Base-by-base conservation (phyloP, 1,140 invertebrate species). In the Bicyclus anynana region DNA sequence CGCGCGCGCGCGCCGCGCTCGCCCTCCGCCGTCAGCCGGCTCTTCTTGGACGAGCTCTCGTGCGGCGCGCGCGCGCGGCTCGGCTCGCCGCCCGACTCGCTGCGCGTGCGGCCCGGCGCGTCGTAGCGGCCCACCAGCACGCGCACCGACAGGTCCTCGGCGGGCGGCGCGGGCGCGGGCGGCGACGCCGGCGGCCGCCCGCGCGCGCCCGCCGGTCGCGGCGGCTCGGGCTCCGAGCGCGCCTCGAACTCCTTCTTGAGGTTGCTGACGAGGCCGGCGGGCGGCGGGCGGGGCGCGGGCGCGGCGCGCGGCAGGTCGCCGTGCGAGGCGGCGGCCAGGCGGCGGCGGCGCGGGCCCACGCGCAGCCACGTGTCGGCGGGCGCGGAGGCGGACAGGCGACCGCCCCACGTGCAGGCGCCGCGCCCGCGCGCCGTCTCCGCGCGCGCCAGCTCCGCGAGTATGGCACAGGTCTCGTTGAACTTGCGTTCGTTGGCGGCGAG, bases 241-340 rank as follows among this genome's bases (percentile, higher is more conserved):
- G 94, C 94, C 87, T 96, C 95, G 77, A 96, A 95, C 75, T 95
- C 95, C 79, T 94, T 94, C 83, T 95, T 96, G 53, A 95, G 91
- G 88, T 94, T 95, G 90, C 93, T 93, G 14, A 97, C 95, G 63
- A 78, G 77, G 47, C 80, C 80, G 47, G 27, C 80, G 89, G 78
- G 61, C n/a, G 38, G 67, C 21, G 62, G 59, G 40, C 54, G 47
- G n/a, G 61, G 26, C n/a, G 67, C 40, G 42, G 66, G 74, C 57
- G 70, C 62, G 58, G 72, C 70, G 57, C 76, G 69, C 47, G 78
- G 76, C 65, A 83, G 65, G 69, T 81, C 81, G 12, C 72, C 72
- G 61, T 78, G 75, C 48, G 76, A 78, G 52, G 74, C 70, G 58
- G 71, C 68, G 38, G 77, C 67, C 14, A 71, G 68, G 17, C 77